Conservation (phyloP, 2,113 vertebrate genomes). For the Ameiurus melas region DNA sequence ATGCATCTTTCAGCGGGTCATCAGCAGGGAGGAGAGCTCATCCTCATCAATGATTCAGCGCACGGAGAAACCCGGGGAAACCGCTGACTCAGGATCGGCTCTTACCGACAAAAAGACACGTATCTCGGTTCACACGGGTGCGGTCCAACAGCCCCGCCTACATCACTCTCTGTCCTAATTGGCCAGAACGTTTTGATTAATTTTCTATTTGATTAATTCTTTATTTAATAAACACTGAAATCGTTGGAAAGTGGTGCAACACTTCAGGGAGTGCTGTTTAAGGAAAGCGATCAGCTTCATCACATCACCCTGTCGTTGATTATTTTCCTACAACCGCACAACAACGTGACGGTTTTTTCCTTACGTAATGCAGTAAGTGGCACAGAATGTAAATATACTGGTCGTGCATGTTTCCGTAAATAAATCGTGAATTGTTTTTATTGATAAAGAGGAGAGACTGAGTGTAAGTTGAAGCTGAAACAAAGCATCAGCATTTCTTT, state of each 20-base stretch:
- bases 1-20: conserved; percentile 46
- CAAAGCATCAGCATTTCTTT: neutral
- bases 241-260: neutral
- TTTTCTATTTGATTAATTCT: neutral
- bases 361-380: neutral
- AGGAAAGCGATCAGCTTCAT: neutral
- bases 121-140: neutral
- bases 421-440: neutral
- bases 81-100: conserved; percentile 14
- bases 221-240: neutral
- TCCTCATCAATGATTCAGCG: conserved; percentile 39
- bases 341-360: neutral
- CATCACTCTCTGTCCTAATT: neutral
- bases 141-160: neutral
- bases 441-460: neutral
- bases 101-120: neutral
- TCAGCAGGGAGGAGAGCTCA: conserved; percentile 30
- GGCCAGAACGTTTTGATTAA: neutral
- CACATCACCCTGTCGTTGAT: neutral
- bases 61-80: conserved; percentile 15
- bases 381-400: neutral
- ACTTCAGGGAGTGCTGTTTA: neutral
- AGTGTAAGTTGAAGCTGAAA: neutral
- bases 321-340: neutral
- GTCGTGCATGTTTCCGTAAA: neutral